Evolutionary conservation across 2,888 invertebrate species (phyloP).

Genomic region (Sphaerophoria taeniata): DNA sequence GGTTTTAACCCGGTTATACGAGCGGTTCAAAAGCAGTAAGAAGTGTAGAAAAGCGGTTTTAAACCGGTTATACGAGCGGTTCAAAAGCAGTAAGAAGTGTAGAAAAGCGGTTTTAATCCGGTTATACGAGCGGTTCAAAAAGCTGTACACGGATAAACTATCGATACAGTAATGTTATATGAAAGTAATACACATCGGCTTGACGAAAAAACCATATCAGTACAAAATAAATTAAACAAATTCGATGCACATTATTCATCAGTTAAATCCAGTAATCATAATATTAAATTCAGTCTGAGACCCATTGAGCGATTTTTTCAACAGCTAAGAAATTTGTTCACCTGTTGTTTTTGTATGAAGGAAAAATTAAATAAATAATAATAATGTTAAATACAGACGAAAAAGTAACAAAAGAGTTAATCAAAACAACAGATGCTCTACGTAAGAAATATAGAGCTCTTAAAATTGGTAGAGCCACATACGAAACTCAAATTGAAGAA

Average conservation of each 20-base stretch:
- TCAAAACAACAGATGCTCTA: neutral
- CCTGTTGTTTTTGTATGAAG: neutral
- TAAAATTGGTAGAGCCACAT: neutral
- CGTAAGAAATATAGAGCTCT: constrained; percentile 13
- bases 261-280: neutral
- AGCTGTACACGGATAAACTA: too few relatives aligned
- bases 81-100: too few relatives aligned
- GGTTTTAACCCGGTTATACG: too few relatives aligned
- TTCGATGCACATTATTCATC: neutral
- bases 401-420: neutral
- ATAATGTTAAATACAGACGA: neutral
- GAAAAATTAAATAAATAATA: neutral
- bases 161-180: too few relatives aligned
- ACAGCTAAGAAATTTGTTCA: neutral
- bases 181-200: constrained; percentile 6
- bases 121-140: too few relatives aligned
- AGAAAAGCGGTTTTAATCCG: too few relatives aligned
- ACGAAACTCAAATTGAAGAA: constrained; percentile 12
- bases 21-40: too few relatives aligned
- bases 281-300: constrained; percentile 4
- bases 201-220: neutral
- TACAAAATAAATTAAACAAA: neutral
- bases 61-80: too few relatives aligned
- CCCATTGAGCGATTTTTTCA: neutral
- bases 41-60: too few relatives aligned